Conservation (phyloP, 2,888 invertebrate species). For the Caenorhabditis panamensis region DNA sequence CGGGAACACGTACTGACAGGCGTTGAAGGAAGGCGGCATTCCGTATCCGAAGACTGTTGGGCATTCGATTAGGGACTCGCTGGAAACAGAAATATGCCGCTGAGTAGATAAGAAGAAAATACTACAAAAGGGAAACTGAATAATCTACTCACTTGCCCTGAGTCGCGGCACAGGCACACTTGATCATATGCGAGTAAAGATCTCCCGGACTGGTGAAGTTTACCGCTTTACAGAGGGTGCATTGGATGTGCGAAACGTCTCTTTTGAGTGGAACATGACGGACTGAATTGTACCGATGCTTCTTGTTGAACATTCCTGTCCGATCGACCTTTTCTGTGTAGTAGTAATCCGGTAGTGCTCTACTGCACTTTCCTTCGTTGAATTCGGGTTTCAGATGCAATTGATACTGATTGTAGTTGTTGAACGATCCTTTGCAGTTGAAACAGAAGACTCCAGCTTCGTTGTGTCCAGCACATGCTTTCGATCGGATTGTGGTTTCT, state of each 20-base stretch:
- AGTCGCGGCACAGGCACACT: constrained; percentile 22
- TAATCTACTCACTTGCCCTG: constrained; percentile 6
- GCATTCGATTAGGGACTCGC: constrained; percentile 2
- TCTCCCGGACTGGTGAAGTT: constrained; percentile 43
- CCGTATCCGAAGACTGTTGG: constrained; percentile 25
- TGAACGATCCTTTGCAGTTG: constrained; percentile 37
- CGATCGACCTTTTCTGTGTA: constrained; percentile 26
- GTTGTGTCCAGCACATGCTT: background rate
- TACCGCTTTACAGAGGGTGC: constrained; percentile 46
- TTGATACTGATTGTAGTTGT: constrained; percentile 40
- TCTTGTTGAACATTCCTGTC: constrained; percentile 25
- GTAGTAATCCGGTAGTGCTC: constrained; percentile 27
- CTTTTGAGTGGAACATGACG: constrained; percentile 29
- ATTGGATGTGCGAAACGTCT: constrained; percentile 47
- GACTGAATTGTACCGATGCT: constrained; percentile 23
- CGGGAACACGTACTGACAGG: constrained; percentile 30
- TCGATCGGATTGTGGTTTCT: background rate
- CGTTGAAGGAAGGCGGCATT: constrained; percentile 29
- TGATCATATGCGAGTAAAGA: constrained; percentile 49
- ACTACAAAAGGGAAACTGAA: background rate
- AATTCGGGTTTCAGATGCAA: constrained; percentile 28
- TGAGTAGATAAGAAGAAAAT: background rate
- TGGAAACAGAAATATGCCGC: background rate
- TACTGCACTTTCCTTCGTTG: constrained; percentile 22
- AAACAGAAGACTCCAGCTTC: constrained; percentile 49